phyloP scores from a whole-genome alignment of 2,113 vertebrate genomes.

The Laterallus jamaicensis region DNA sequence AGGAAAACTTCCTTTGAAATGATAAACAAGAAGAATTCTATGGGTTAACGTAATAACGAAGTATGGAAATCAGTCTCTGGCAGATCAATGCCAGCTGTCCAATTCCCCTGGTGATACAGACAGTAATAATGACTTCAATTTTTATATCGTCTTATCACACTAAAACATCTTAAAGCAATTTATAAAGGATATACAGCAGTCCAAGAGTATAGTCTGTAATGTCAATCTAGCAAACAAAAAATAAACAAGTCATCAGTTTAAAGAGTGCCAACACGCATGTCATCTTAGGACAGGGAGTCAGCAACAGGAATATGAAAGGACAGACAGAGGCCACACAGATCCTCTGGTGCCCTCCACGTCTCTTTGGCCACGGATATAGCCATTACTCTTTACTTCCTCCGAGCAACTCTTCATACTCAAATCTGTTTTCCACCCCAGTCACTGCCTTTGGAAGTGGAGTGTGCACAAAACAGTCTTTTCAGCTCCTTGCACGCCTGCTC shows the following conservation, averaged over 20 bases:
- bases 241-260: neutral
- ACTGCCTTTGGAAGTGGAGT: neutral
- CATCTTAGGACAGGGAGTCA: neutral
- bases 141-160: slow-evolving; percentile 35
- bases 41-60: slow-evolving; percentile 34
- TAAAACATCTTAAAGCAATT: slow-evolving; percentile 51
- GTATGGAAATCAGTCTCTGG: slow-evolving; percentile 16
- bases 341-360: neutral
- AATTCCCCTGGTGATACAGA: slow-evolving; percentile 4
- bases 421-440: neutral
- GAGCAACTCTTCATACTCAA: neutral
- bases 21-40: slow-evolving; percentile 10
- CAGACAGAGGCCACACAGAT: neutral
- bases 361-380: neutral
- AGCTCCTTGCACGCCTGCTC: neutral
- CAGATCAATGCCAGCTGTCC: slow-evolving; percentile 47
- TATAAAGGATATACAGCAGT: slow-evolving; percentile 4
- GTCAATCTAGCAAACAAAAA: slow-evolving; percentile 24
- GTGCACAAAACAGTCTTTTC: slow-evolving; percentile 1
- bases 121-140: slow-evolving; percentile 35
- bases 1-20: slow-evolving; percentile 1
- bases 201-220: neutral
- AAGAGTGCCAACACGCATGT: neutral
- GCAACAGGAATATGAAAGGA: neutral
- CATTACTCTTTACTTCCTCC: neutral